phyloP scores from a whole-genome alignment of 1,140 invertebrate species.

The Drosophila willistoni region DNA sequence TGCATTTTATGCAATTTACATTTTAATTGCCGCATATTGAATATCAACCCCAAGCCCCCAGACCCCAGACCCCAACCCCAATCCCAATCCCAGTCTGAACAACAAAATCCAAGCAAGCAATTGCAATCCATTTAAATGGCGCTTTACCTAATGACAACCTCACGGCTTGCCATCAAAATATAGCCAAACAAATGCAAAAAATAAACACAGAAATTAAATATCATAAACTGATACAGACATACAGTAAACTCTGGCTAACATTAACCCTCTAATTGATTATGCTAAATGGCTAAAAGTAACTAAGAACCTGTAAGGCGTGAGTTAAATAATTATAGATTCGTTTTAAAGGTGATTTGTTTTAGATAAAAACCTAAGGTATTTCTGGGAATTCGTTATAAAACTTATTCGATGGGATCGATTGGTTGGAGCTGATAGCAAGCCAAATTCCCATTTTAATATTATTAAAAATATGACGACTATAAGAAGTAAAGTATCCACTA shows the following conservation, averaged over 20 bases:
- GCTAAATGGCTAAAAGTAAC: not conserved
- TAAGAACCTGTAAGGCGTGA: too few species aligned
- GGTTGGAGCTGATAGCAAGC: too few species aligned
- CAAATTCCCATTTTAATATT: too few species aligned
- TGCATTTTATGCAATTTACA: conserved; percentile 75
- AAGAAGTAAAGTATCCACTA: too few species aligned
- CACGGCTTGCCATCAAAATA: conserved; percentile 56
- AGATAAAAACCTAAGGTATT: too few species aligned
- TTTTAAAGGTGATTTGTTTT: too few species aligned
- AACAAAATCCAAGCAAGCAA: conserved; percentile 9
- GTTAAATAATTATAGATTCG: too few species aligned
- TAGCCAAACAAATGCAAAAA: conserved; percentile 8
- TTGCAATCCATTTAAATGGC: conserved; percentile 62
- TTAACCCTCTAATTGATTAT: conserved; percentile 3
- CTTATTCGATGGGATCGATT: too few species aligned
- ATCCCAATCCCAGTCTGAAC: not conserved
- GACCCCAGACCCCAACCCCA: not conserved
- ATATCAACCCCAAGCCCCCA: conserved; percentile 35
- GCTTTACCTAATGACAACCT: conserved; percentile 73
- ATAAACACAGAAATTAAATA: conserved; percentile 8
- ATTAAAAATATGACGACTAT: too few species aligned
- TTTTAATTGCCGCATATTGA: conserved; percentile 73
- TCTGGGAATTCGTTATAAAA: too few species aligned
- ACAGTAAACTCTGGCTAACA: conserved; percentile 5
- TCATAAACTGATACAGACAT: conserved; percentile 3